Base-by-base conservation (phyloP, 2,113 vertebrate genomes). In the Paraplagusia blochii region DNA sequence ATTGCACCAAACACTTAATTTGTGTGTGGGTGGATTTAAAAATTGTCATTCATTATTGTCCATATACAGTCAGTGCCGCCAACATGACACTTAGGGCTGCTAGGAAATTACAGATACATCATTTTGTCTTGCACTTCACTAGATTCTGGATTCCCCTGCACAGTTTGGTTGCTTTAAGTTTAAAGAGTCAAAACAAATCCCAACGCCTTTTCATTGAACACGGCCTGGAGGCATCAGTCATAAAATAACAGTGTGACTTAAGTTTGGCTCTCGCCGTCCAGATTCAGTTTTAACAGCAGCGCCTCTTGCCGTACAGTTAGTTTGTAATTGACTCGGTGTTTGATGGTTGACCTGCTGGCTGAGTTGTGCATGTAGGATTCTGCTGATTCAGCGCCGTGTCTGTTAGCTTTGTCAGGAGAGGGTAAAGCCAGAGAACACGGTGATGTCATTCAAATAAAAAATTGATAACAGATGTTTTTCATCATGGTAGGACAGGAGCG, bases 311-410 rank as follows among this genome's bases (percentile, higher is more conserved):
- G 10, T 44, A 42, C 13, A 47, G 56, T 54, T 29, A 35, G 52
- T 72, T 64, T 69, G 66, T 72, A 56, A 81, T 85, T 74, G 81
- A 61, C 69, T 59, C 55, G 44, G 57, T 62, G 66, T 83, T 82
- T 85, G 80, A 83, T 85, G 82, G 82, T 87, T 78, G 85, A 87
- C 80, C 82, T 83, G 72, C 81, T 66, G 69, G 44, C 61, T 74
- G 67, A 72, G 64, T 76, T 70, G 69, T 72, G 71, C 73, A 64
- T 69, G 66, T 18, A 17, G 58, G 65, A 69, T 11, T 43, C 46
- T 34, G 18, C 16, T 68, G 51, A 66, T 62, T 79, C 66, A 72
- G 72, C 2, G 34, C 46, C 33, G 38, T 68, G 58, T 67, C 71
- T 57, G 19, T 44, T 56, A 19, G 53, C 58, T 73, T 16, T 58